Base-by-base conservation (phyloP, 92 coral and sea anemone genomes). In the Actinostola sp. region DNA sequence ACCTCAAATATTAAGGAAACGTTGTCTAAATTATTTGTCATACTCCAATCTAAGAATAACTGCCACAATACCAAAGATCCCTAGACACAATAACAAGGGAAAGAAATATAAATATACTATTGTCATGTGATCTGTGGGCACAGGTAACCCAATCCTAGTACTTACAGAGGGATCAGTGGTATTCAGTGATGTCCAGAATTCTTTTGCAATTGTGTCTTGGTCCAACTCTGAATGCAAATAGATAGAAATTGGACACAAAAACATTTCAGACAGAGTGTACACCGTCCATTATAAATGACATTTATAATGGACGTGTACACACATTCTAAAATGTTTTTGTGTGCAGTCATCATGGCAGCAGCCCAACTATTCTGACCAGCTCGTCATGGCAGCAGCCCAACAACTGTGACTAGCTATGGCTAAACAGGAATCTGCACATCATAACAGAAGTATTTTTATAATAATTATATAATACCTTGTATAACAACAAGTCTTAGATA, bases 1-100 rank as follows among this genome's bases (percentile, higher is more conserved):
- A 93, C 98, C 66, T 90, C 89, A 76, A 87, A 93, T 45, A 93
- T 86, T n/a, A 63, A 30, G 30, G 82, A 56, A 9, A 83, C 77
- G 48, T 75, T 24, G 16, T 77, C 87, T 66, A 76, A 76, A 20
- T 78, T 74, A 27, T 31, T 36, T 20, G 86, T 41, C 35, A 80
- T 65, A 48, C 79, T 78, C 89, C 82, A 76, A 34, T 85, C 91
- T 26, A 92, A 31, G 91, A 91, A 94, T 21, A 78, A 80, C 67
- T 72, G 65, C 98, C 98, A 94, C 46, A 94, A 54, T 25, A 60
- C 53, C 34, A 91, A 64, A 0, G 96, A 86, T 32, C 80, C 91
- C 98, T 94, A 74, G 15, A 49, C 44, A 73, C 36, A 66, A 76
- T 19, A 43, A 10, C 20, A 30, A 20, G 20, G 4, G 14, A n/a